Conservation (phyloP, 2,113 vertebrate genomes). For the Thalassarche chlororhynchos region DNA sequence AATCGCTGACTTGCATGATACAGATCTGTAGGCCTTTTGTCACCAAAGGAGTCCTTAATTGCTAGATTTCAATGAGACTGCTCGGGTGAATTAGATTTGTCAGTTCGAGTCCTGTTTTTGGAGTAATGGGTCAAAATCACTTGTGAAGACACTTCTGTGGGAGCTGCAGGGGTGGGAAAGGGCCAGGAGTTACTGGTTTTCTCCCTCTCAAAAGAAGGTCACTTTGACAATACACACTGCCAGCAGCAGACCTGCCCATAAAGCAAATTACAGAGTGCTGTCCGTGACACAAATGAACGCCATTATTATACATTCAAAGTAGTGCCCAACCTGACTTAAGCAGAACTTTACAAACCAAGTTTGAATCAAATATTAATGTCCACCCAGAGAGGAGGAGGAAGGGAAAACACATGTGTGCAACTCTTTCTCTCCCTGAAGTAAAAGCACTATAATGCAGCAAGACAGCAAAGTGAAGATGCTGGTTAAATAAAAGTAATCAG, state of each 20-base stretch:
- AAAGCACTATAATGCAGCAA: background rate
- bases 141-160: background rate
- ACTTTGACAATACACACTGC: background rate
- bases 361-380: conserved; percentile 32
- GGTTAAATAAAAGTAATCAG: background rate
- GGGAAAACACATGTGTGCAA: background rate
- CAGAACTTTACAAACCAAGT: conserved; percentile 28
- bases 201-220: conserved; percentile 3
- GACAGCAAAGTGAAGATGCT: background rate
- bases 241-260: conserved; percentile 21
- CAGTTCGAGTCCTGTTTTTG: background rate
- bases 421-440: background rate
- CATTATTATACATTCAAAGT: conserved; percentile 31
- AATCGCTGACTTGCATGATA: background rate
- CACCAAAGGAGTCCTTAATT: background rate
- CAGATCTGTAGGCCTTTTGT: background rate
- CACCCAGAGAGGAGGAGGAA: background rate
- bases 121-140: background rate
- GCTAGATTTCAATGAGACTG: background rate
- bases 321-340: conserved; percentile 18
- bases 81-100: background rate
- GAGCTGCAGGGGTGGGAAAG: background rate
- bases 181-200: background rate
- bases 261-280: conserved; percentile 26
- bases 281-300: background rate